A percentile compares a stretch with the other conserved stretches of the same genome.
phyloP scores from a whole-genome alignment of 92 coral and sea anemone genomes.

The Epizoanthus fatuus region DNA sequence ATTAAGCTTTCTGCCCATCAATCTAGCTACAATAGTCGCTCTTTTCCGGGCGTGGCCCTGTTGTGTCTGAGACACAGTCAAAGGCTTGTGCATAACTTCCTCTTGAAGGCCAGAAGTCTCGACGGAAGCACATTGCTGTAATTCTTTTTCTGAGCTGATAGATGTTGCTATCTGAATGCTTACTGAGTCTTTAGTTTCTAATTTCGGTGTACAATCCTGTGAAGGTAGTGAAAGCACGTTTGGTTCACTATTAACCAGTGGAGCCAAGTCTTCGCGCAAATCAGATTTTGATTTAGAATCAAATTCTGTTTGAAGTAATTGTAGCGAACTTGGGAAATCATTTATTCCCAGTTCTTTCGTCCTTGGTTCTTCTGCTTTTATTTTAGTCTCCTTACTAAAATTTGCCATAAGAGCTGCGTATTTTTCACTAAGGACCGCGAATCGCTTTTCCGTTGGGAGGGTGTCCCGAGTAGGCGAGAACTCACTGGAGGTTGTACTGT shows the following conservation, averaged over 20 bases:
- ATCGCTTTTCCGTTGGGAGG: constrained; percentile 29
- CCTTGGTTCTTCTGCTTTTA: constrained; percentile 7
- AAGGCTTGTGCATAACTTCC: not conserved
- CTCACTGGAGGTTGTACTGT: not conserved
- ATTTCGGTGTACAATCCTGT: not conserved
- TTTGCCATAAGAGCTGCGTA: constrained; percentile 42
- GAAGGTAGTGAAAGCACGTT: not conserved
- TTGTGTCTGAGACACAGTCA: not conserved
- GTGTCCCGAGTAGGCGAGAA: not conserved
- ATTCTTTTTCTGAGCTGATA: not conserved
- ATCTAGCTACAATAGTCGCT: constrained; percentile 13
- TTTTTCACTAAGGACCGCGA: constrained; percentile 34
- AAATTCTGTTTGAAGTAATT: not conserved
- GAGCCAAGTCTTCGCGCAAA: not conserved
- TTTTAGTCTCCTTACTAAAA: constrained; percentile 13
- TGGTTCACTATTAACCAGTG: not conserved
- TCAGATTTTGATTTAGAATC: too few species aligned
- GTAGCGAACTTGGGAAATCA: not conserved
- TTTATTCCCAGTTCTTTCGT: not conserved
- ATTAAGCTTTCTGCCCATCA: constrained; percentile 10
- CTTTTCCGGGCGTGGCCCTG: not conserved
- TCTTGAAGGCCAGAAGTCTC: not conserved
- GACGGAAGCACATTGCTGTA: not conserved
- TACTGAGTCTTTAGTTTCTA: not conserved
- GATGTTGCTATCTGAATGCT: not conserved